Evolutionary conservation across 2,888 invertebrate species (phyloP).

Genomic region (Limnephilus lunatus): DNA sequence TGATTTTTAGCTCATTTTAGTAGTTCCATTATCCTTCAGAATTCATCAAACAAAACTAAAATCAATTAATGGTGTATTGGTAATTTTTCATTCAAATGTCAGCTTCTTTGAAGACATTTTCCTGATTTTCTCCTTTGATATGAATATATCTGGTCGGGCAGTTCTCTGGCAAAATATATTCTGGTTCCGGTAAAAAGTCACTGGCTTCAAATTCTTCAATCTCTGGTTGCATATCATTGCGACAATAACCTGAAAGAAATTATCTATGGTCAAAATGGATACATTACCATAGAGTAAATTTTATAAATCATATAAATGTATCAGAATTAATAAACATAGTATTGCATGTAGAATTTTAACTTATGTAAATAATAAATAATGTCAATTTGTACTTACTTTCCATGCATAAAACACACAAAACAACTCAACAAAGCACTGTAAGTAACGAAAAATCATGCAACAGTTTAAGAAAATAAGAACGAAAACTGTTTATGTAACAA

Average conservation of each 20-base stretch:
- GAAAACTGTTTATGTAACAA: background rate
- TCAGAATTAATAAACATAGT: too few species aligned
- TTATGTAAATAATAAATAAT: background rate
- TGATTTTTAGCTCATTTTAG: background rate
- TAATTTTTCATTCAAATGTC: conserved; percentile 71
- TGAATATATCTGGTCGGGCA: conserved; percentile 74
- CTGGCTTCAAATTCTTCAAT: background rate
- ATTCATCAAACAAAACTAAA: background rate
- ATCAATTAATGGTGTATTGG: background rate
- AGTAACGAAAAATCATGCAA: background rate
- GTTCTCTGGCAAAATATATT: conserved; percentile 68
- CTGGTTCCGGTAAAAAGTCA: conserved; percentile 68
- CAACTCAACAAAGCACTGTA: background rate
- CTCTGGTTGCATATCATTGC: conserved; percentile 71
- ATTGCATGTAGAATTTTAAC: background rate
- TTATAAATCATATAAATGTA: background rate
- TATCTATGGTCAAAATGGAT: background rate
- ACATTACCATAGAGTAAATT: background rate
- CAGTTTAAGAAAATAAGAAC: background rate
- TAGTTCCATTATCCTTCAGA: background rate
- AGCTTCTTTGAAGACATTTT: conserved; percentile 73
- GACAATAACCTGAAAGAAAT: conserved; percentile 72
- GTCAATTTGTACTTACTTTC: background rate
- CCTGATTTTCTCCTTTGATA: conserved; percentile 72
- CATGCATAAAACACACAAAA: background rate